Evolutionary conservation across 1,140 invertebrate genomes (phyloP), one percentile per base, ranked within the genome.

Genomic region (Cherax destructor): DNA sequence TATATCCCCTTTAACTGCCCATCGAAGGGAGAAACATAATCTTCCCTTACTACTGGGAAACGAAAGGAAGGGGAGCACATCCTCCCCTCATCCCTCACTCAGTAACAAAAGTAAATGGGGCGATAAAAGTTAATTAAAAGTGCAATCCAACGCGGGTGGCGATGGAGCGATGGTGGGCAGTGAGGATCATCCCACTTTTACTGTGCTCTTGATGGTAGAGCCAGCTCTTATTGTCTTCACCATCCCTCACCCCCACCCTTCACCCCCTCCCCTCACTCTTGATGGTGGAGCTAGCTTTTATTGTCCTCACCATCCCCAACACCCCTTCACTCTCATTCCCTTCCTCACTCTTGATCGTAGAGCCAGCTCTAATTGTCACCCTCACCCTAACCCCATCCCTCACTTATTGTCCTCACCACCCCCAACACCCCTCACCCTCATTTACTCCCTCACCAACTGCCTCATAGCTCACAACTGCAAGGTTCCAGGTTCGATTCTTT

Each of bases 41-140:
- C 69, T 74, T 6, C 69, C 69, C 11, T 74, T 30, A 74, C 79
- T 24, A n/a, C 79, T 50, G 69, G n/a, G 9, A 30, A n/a, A 30
- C 9, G 52, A 13, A n/a, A 30, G 21, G n/a, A n/a, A 30, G n/a
- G 61, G 61, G 21, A 11, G 11, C 61, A 65, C 21, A 5, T 30
- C 24, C 50, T 81, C 79, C 30, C 50, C 56, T 59, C 79, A 81
- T 81, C 79, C 50, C 79, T 56, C 79, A 59, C 79, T 56, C 79
- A 47, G 16, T 81, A 81, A 81, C 79, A 24, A 81, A 50, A 56
- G 18, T 56, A 81, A 81, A 56, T n/a, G 79, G 49, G 52, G 56
- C 52, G 79, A 81, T 81, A 81, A 81, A 81, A 81, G 50, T 81
- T 81, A 81, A 81, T 81, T 81, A 81, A 81, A 81, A 81, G 79